phyloP scores from a whole-genome alignment of 1,140 invertebrate species.

The Batillaria attramentaria region DNA sequence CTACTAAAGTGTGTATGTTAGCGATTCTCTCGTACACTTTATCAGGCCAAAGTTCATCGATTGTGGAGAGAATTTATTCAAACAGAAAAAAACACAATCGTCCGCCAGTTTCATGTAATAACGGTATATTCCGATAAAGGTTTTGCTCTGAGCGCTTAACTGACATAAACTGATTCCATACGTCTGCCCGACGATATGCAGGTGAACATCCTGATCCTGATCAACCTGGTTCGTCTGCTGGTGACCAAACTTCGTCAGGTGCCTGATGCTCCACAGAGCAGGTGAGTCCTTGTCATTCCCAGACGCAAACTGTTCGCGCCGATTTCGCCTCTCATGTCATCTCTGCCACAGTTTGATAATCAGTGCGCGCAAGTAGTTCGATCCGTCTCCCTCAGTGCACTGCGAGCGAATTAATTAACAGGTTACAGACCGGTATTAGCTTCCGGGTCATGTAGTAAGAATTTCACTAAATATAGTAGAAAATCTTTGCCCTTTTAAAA shows the following conservation, averaged over 20 bases:
- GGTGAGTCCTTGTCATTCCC: slow-evolving; percentile 50
- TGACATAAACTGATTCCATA: background rate
- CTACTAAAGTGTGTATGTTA: background rate
- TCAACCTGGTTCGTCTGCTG: slow-evolving; percentile 94
- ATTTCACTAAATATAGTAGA: no score
- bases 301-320: no score
- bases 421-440: no score
- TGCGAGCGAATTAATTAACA: no score
- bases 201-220: slow-evolving; percentile 90
- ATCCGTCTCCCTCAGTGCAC: no score
- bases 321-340: no score
- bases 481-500: no score
- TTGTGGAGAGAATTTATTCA: background rate
- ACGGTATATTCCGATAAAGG: no score
- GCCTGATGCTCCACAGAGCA: slow-evolving; percentile 70
- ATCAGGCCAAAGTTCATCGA: background rate
- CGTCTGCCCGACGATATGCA: slow-evolving; percentile 47
- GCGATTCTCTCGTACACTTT: background rate
- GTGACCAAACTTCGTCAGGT: slow-evolving; percentile 86
- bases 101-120: background rate
- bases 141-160: no score
- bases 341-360: no score
- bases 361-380: no score
- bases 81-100: background rate
- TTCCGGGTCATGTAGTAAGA: no score